Percentiles rank a stretch among this genome's conserved stretches.
Evolutionary conservation across 2,888 invertebrate species (phyloP).

Genomic region (Leptothorax acervorum): DNA sequence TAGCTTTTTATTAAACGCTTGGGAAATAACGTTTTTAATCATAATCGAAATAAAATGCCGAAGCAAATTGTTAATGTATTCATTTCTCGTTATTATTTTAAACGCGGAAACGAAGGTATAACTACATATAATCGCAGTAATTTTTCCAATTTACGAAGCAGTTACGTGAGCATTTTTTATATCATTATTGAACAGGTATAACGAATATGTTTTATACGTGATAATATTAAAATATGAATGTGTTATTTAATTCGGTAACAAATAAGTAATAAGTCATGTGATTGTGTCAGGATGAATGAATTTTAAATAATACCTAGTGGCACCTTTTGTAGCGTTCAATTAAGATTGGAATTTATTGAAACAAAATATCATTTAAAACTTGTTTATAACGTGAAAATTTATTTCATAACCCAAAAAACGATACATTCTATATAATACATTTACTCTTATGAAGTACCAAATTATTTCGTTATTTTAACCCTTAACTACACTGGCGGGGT

Average conservation of each 20-base stretch:
- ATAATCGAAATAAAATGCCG: conserved; percentile 20
- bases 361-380: conserved; percentile 25
- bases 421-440: conserved; percentile 2
- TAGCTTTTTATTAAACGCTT: not conserved
- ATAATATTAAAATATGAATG: conserved; percentile 23
- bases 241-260: conserved; percentile 12
- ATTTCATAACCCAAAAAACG: not conserved
- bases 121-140: not conserved
- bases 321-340: not conserved
- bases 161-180: conserved; percentile 19
- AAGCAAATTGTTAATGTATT: conserved; percentile 22
- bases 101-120: conserved; percentile 9
- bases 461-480: not conserved
- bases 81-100: conserved; percentile 12
- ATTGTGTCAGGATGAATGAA: not conserved
- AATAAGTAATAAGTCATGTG: conserved; percentile 22
- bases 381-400: conserved; percentile 2
- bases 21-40: conserved; percentile 29
- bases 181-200: conserved; percentile 22
- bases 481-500: too few species aligned
- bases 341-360: conserved; percentile 24
- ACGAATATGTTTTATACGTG: conserved; percentile 15
- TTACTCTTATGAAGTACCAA: not conserved
- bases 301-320: conserved; percentile 45
- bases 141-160: conserved; percentile 13